Evolutionary conservation across 30 jellyfish, hydroid and myxozoan species (phyloP), one percentile per base, ranked within the genome.

Genomic region (Sanderia malayensis): DNA sequence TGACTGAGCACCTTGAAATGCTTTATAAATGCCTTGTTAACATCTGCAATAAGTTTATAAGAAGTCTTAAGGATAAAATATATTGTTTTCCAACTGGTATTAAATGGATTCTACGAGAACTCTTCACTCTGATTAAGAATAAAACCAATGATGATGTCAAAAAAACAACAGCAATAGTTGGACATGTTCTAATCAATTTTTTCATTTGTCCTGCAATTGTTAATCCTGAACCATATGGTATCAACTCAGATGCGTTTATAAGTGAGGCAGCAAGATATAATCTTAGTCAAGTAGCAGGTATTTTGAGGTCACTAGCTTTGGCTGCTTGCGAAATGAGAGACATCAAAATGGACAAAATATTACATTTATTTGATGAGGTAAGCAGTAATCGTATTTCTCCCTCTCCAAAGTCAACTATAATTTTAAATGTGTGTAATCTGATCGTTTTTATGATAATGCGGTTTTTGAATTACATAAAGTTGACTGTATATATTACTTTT

Each of bases 151-250:
- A 27, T 26, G 79, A 93, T 76, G 87, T 49, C 13, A 81, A 67
- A 27, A 70, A 83, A 41, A 81, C 92, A 13, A 89, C 85, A 76
- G 95, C 97, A 4, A 61, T 89, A 6, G 83, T 89, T 67, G 95
- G 95, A 15, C 84, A 89, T 55, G 82, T 89, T 71, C 81, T 89
- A 32, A 89, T 89, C 65, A 70, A 76, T 80, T 79, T 63, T 49
- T 89, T 89, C 79, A 62, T 89, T 25, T 89, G 97, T 29, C 97
- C 97, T 32, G 97, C 97, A 22, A 89, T 89, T 11, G 41, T 89
- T 10, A 89, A 89, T 67, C 97, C 97, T 33, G 97, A 89, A 78
- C 97, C 97, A 0, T 89, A 64, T 82, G 97, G 97, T 34, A 79
- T 89, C 1, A 89, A 89, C 65, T 82, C 95, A 18, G 97, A 89